Evolutionary conservation across 1,140 invertebrate genomes (phyloP).

Genomic region (Stegodyphus dumicola): DNA sequence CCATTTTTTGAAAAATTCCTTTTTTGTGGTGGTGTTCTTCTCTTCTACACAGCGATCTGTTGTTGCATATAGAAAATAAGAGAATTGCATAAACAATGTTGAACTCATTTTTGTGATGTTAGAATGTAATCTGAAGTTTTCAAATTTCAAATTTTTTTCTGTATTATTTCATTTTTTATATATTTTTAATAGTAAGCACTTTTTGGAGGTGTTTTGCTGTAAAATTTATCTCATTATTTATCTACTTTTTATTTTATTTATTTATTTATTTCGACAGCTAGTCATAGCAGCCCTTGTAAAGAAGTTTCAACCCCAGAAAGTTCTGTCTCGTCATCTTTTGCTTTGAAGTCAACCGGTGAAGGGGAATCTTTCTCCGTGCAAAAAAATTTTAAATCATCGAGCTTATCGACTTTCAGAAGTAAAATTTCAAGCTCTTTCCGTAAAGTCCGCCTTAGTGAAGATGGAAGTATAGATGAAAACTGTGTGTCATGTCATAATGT

Average conservation of each 20-base stretch:
- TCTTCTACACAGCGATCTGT: no score
- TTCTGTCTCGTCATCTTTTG: no score
- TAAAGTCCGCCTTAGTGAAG: constrained; percentile 27
- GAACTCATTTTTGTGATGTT: no score
- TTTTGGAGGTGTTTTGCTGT: no score
- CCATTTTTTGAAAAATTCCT: no score
- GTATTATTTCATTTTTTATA: no score
- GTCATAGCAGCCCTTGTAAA: neutral
- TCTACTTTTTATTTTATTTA: neutral
- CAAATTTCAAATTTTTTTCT: no score
- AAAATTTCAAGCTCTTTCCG: constrained; percentile 52
- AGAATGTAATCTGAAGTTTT: no score
- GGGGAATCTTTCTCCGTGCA: neutral
- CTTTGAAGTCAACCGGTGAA: neutral
- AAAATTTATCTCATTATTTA: neutral
- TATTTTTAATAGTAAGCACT: no score
- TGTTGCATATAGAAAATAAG: no score
- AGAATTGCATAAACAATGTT: no score
- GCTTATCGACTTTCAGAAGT: constrained; percentile 19
- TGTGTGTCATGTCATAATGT: constrained; percentile 2
- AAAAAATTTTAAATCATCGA: constrained; percentile 11
- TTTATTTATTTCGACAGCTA: neutral
- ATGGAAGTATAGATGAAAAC: constrained; percentile 20
- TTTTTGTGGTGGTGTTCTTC: no score
- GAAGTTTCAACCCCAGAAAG: neutral